Evolutionary conservation across 2,113 vertebrate genomes (phyloP).

Genomic region (Stegastes partitus): DNA sequence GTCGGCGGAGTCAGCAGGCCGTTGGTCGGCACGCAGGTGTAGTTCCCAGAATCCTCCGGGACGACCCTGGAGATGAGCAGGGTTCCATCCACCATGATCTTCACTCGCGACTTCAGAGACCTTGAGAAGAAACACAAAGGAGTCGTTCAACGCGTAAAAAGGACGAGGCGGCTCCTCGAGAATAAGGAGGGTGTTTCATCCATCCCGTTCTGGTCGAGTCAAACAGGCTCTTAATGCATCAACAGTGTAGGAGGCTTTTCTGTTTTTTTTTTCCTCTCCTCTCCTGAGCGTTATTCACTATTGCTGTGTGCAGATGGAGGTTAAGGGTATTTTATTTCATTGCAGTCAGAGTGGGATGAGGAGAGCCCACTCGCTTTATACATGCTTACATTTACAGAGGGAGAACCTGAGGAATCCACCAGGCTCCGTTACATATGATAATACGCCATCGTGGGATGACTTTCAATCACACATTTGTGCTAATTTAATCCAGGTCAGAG

Average conservation of each 20-base stretch:
- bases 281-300: conserved; percentile 42
- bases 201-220: conserved; percentile 3
- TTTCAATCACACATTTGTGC: neutral
- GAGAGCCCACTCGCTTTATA: conserved; percentile 49
- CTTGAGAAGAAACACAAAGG: conserved; percentile 72
- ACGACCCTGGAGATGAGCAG: conserved; percentile 86
- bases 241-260: conserved; percentile 44
- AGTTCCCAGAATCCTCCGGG: conserved; percentile 91
- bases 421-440: conserved; percentile 27
- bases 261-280: neutral
- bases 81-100: conserved; percentile 93
- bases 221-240: conserved; percentile 22
- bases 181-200: conserved; percentile 29
- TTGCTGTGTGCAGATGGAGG: conserved; percentile 39
- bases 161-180: conserved; percentile 2
- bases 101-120: conserved; percentile 91
- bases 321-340: conserved; percentile 49
- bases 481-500: conserved; percentile 14
- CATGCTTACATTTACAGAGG: conserved; percentile 35
- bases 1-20: conserved; percentile 89
- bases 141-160: conserved; percentile 2
- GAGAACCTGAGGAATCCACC: neutral
- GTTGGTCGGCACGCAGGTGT: conserved; percentile 93
- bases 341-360: conserved; percentile 49
- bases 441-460: neutral